phyloP scores from a whole-genome alignment of 2,797 vertebrate genomes.

The Petrocephalus schoutedeni region DNA sequence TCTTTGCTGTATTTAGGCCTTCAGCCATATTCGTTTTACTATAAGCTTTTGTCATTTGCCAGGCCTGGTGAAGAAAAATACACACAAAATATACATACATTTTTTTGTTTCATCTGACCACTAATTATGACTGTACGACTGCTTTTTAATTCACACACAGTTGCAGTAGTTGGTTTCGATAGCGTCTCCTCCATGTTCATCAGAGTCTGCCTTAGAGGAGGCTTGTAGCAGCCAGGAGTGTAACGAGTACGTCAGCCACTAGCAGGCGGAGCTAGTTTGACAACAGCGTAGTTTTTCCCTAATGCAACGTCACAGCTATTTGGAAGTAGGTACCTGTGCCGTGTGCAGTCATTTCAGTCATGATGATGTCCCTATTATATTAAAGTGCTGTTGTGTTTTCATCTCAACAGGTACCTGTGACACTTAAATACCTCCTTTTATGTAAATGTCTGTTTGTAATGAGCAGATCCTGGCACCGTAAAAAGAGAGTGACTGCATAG shows the following conservation, averaged over 20 bases:
- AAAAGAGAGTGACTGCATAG: not conserved
- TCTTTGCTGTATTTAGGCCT: not conserved
- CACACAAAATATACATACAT: not conserved
- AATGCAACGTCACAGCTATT: not conserved
- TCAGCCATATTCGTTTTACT: constrained; percentile 46
- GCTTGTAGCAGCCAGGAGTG: not conserved
- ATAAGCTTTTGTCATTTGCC: constrained; percentile 34
- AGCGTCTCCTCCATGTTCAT: not conserved
- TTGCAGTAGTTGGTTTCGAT: not conserved
- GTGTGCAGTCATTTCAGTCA: not conserved
- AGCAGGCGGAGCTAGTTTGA: not conserved
- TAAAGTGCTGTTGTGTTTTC: not conserved
- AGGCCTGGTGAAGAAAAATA: not conserved
- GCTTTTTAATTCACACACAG: not conserved
- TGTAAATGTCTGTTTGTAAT: not conserved
- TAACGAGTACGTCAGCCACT: not conserved
- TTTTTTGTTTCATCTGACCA: not conserved
- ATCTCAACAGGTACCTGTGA: not conserved
- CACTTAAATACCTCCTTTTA: not conserved
- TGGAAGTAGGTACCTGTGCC: not conserved
- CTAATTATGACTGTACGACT: not conserved
- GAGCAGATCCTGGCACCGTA: not conserved
- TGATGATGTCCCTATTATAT: not conserved
- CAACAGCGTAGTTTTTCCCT: not conserved
- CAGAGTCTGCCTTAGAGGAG: not conserved